Percentiles rank a stretch among this genome's conserved stretches.
These are phyloP conservation scores for Mustelus asterias DNA, from an alignment of 2,113 vertebrate genomes.

Conservation along the genomic window DNA sequence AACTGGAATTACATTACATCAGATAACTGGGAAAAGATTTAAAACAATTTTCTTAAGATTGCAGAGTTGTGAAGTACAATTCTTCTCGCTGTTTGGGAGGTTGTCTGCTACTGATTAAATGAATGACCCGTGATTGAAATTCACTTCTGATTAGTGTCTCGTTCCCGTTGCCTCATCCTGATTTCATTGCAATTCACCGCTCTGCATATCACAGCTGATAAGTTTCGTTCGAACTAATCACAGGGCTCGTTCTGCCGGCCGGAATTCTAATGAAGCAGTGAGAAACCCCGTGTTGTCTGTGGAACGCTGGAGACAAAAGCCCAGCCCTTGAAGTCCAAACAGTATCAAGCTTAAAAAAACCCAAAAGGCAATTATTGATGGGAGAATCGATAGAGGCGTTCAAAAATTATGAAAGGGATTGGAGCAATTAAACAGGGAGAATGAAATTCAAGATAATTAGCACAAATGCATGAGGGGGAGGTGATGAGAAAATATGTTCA, in stretches of 20 bases:
- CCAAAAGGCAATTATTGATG: neutral
- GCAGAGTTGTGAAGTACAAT: neutral
- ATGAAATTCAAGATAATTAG: neutral
- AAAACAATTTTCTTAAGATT: conserved; percentile 31
- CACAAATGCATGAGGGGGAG: neutral
- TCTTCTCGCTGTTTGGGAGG: neutral
- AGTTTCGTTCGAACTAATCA: conserved; percentile 26
- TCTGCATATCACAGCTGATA: conserved; percentile 29
- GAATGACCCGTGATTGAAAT: conserved; percentile 32
- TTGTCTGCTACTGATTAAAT: conserved; percentile 19
- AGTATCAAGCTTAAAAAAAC: no score
- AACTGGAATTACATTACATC: neutral
- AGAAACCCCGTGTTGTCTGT: neutral
- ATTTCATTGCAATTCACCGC: conserved; percentile 19
- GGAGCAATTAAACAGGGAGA: neutral
- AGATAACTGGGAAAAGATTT: conserved; percentile 21
- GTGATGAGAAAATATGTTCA: neutral
- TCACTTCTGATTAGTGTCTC: conserved; percentile 27
- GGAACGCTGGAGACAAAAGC: neutral
- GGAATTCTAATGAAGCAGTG: neutral
- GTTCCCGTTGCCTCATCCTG: neutral
- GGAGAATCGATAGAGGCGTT: neutral
- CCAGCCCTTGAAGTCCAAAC: neutral
- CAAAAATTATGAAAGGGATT: neutral
- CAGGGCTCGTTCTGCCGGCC: neutral